phyloP scores from a whole-genome alignment of 2,113 vertebrate species.

The Mormyrus iriodes region DNA sequence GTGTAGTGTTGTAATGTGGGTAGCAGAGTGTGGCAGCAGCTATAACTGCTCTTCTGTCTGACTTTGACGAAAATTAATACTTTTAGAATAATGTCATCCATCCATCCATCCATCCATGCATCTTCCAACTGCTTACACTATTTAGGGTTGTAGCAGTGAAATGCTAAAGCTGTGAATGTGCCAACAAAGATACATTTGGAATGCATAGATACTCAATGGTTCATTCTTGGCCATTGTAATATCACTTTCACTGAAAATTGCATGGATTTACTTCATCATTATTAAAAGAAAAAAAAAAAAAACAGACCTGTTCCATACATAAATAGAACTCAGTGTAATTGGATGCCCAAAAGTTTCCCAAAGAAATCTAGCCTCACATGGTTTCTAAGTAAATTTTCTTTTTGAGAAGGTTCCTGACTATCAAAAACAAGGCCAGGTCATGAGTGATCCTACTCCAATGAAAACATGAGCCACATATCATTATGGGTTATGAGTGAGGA shows the following conservation, averaged over 20 bases:
- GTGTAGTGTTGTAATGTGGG: background rate
- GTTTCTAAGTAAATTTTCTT: background rate
- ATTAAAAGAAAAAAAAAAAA: background rate
- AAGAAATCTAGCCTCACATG: background rate
- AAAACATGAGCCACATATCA: background rate
- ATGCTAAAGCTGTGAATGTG: background rate
- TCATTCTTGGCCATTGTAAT: background rate
- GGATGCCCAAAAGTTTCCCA: background rate
- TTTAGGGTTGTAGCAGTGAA: background rate
- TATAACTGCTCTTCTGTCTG: background rate
- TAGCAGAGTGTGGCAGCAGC: background rate
- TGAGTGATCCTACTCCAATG: background rate
- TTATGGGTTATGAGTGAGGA: background rate
- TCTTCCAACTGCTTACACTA: background rate
- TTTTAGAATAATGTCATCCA: background rate
- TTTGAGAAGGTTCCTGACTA: background rate
- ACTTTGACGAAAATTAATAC: background rate
- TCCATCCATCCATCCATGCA: background rate
- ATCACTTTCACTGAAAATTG: background rate
- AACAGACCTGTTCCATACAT: background rate
- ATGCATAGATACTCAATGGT: background rate
- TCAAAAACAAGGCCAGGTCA: background rate
- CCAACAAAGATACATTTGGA: background rate
- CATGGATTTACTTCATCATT: background rate
- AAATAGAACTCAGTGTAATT: background rate